phyloP scores from a whole-genome alignment of 2,888 invertebrate species.

The Nomada fabriciana region DNA sequence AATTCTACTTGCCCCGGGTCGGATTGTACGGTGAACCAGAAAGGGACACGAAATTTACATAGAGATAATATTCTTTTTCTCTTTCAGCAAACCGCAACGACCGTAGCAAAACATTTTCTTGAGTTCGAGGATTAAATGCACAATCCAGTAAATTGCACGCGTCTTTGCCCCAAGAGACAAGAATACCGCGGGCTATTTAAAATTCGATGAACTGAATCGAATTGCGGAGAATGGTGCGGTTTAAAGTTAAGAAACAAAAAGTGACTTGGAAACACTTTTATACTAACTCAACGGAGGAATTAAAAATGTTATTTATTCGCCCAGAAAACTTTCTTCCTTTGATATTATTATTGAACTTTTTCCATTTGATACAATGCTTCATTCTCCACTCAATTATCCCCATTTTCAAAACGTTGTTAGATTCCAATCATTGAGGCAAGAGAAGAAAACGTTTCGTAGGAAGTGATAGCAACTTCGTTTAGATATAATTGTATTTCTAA shows the following conservation, averaged over 20 bases:
- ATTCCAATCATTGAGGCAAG: background rate
- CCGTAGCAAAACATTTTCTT: background rate
- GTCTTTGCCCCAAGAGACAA: background rate
- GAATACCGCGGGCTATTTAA: background rate
- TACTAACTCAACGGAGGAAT: background rate
- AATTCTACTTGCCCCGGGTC: too few relatives aligned
- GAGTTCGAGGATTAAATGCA: background rate
- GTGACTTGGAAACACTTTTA: background rate
- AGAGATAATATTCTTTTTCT: too few relatives aligned
- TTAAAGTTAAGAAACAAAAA: constrained; percentile 1
- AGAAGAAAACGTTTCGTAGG: background rate
- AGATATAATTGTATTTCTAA: too few relatives aligned
- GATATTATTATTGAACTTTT: background rate
- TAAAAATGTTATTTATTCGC: background rate
- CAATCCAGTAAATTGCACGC: background rate
- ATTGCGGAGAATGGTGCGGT: background rate
- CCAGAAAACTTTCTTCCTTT: background rate
- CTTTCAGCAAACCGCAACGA: too few relatives aligned
- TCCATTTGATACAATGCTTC: too few relatives aligned
- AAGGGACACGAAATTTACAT: too few relatives aligned
- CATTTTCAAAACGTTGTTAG: background rate
- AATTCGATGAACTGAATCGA: constrained; percentile 12
- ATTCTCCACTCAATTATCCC: too few relatives aligned
- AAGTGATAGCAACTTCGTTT: background rate
- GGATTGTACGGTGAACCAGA: too few relatives aligned